Evolutionary conservation across 2,888 invertebrate genomes (phyloP), one percentile per base, ranked within the genome.

Genomic region (Argyresthia albistria): DNA sequence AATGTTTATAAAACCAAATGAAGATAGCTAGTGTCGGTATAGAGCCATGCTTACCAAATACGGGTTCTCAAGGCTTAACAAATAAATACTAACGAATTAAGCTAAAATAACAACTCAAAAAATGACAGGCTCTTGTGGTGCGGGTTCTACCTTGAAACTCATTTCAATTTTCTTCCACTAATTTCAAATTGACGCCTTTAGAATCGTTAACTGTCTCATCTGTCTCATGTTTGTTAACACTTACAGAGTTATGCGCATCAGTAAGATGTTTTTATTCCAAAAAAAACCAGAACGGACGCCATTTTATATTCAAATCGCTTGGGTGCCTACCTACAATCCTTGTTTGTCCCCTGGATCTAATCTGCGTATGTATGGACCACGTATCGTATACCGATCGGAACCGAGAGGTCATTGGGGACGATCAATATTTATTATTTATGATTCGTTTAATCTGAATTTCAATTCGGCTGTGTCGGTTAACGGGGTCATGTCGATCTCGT

Each of bases 391-490:
- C 69, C 63, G 63, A 67, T 39, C 46, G 15, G 70, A 69, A 71
- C 61, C 58, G 74, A 71, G 82, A 80, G 83, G 83, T 82, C 82
- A 70, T 60, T 58, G 57, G 71, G 73, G 70, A 76, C 79, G 76
- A 74, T 71, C 72, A 74, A 76, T 70, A 79, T 82, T 78, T 78
- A 73, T 73, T 79, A 80, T 76, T 51, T 80, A 76, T 76, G 69
- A 80, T 82, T 76, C 69, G 25, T 65, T 61, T 60, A 65, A 84
- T 84, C 70, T 83, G 73, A 80, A 86, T 76, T 84, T 84, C 82
- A 81, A 84, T 80, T 67, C 63, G 64, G 64, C 66, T 67, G 67
- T 69, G 67, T 69, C 69, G 66, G 78, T 73, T 82, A 84, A 83
- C 83, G 84, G 84, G 84, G 84, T 83, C 81, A 81, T 66, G 60